A percentile compares a stretch with the other conserved stretches of the same genome.
Evolutionary conservation across 2,113 vertebrate genomes (phyloP).

Genomic region (Haemorhous mexicanus): DNA sequence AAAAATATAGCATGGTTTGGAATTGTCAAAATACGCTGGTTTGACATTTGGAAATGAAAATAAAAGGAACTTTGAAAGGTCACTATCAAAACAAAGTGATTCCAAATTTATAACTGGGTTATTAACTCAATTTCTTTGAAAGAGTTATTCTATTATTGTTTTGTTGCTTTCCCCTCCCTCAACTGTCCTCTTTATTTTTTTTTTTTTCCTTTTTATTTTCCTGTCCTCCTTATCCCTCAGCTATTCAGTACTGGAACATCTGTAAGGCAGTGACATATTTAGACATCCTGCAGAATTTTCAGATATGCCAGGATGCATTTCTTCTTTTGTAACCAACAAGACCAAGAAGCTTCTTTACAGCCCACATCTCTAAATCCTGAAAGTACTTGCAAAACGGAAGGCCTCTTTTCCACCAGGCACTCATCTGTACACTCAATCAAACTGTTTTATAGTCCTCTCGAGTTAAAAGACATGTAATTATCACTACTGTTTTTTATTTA

Average conservation of each 20-base stretch:
- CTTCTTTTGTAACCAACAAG: not conserved
- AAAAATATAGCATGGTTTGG: not conserved
- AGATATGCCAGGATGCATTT: not conserved
- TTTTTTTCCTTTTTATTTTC: rapidly evolving
- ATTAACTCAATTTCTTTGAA: not conserved
- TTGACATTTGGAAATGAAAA: conserved; percentile 49
- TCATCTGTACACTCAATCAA: not conserved
- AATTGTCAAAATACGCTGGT: conserved; percentile 3
- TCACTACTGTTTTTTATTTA: conserved; percentile 38
- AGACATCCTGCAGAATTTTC: not conserved
- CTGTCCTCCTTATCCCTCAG: not conserved
- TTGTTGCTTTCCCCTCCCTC: not conserved
- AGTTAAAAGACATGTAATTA: conserved; percentile 48
- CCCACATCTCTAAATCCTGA: not conserved
- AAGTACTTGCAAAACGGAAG: not conserved
- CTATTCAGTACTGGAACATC: not conserved
- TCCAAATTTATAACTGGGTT: not conserved
- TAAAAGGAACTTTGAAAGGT: conserved; percentile 29
- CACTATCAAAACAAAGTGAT: not conserved
- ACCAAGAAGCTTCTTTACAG: not conserved
- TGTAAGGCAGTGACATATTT: not conserved
- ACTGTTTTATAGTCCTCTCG: conserved; percentile 36
- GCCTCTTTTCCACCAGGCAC: not conserved
- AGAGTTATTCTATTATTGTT: not conserved
- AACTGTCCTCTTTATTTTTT: rapidly evolving